Conservation (phyloP, 2,888 invertebrate genomes). For the Plutella xylostella region DNA sequence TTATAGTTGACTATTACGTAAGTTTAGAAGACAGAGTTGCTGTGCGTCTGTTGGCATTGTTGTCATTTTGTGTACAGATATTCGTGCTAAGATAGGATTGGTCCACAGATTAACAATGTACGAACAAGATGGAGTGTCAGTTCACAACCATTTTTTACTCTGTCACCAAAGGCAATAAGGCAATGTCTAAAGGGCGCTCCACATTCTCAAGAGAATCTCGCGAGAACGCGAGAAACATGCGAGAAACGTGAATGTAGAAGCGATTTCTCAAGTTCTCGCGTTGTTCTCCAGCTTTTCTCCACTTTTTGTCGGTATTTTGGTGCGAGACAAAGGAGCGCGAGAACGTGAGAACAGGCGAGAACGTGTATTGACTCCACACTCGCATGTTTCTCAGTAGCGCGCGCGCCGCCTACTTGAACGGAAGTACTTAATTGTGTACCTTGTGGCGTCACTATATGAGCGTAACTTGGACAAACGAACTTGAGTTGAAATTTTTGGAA, state of each 20-base stretch:
- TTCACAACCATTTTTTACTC: too few species aligned
- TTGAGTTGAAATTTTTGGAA: constrained; percentile 7
- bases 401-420: constrained; percentile 11
- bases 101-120: too few species aligned
- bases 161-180: too few species aligned
- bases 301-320: constrained; percentile 10
- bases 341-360: constrained; percentile 14
- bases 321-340: constrained; percentile 11
- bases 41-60: too few species aligned
- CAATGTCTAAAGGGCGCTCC: too few species aligned
- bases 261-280: constrained; percentile 7
- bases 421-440: constrained; percentile 7
- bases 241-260: constrained; percentile 11
- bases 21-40: too few species aligned
- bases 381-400: constrained; percentile 11
- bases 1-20: too few species aligned
- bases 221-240: constrained; percentile 5
- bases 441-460: constrained; percentile 7
- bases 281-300: constrained; percentile 10
- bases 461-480: constrained; percentile 9
- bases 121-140: too few species aligned
- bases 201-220: background rate
- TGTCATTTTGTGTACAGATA: too few species aligned
- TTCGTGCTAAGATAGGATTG: too few species aligned
- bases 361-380: constrained; percentile 14